phyloP scores from a whole-genome alignment of 92 coral and sea anemone genomes.

The Parazoanthus atlanticus region DNA sequence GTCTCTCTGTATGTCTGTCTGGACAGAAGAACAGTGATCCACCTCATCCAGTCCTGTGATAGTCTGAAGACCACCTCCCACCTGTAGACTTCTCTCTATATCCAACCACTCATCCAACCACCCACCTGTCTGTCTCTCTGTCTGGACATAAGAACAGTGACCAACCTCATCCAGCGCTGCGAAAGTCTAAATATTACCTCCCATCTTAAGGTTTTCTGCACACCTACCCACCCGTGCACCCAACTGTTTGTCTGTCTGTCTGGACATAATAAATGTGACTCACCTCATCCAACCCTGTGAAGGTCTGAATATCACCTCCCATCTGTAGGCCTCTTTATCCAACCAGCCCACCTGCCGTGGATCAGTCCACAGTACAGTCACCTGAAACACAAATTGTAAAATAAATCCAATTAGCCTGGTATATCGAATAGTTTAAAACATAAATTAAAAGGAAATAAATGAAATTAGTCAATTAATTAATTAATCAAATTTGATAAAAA shows the following conservation, averaged over 20 bases:
- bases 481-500: not conserved
- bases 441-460: not conserved
- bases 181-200: too few species aligned
- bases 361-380: slow-evolving; percentile 83
- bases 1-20: too few species aligned
- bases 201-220: too few species aligned
- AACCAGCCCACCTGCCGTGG: slow-evolving; percentile 68
- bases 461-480: not conserved
- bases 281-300: slow-evolving; percentile 79
- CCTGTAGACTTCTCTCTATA: slow-evolving; percentile 52
- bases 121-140: too few species aligned
- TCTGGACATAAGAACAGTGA: too few species aligned
- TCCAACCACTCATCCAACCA: too few species aligned
- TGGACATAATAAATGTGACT: not conserved
- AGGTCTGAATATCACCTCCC: slow-evolving; percentile 75
- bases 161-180: too few species aligned
- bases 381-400: slow-evolving; percentile 52
- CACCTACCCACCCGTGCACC: not conserved
- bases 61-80: slow-evolving; percentile 77
- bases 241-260: not conserved
- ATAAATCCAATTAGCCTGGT: not conserved
- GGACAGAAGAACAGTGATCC: not conserved
- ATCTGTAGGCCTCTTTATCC: slow-evolving; percentile 70
- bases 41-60: slow-evolving; percentile 76
- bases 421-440: not conserved